Evolutionary conservation across 1,140 invertebrate genomes (phyloP), one percentile per base, ranked within the genome.

Genomic region (Danaus plexippus): DNA sequence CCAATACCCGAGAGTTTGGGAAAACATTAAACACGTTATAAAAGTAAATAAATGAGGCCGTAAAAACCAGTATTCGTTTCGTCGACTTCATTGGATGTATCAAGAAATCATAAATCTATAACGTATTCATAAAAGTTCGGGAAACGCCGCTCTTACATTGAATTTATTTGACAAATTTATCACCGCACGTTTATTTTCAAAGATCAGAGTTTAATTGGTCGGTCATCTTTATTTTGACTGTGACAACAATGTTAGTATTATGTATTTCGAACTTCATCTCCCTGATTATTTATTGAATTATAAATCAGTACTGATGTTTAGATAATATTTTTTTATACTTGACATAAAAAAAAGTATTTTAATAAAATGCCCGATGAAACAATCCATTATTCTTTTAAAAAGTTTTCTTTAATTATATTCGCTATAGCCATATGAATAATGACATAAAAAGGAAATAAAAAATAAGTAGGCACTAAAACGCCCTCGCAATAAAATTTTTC

Each of bases 21-120:
- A 52, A 50, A 56, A 40, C 55, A 52, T 65, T 65, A 61, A 61
- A 65, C 63, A 61, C 63, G 52, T 65, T 57, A 54, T 65, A 61
- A 65, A 65, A 65, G 47, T 65, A 65, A 61, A 61, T 65, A 65
- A 65, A 61, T 51, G 61, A 46, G 47, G 55, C 15, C 46, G 54
- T 65, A 61, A 65, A 57, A 43, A 47, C 40, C 63, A 53, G 53
- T 58, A 61, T 54, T 52, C 47, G 42, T 60, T 56, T 59, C 56
- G 47, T 50, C 51, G 54, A 54, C 54, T 13, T 61, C 54, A 43
- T 57, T 48, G 46, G 45, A n/a, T 58, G 42, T 57, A 50, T 57
- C 47, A 57, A 57, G 50, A 52, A 52, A 43, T 52, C 50, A 57
- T 57, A 57, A 51, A 54, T 60, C 53, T 32, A 46, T 60, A 53